Evolutionary conservation across 1,140 invertebrate species (phyloP), one percentile per base, ranked within the genome.

Genomic region (Daktulosphaira vitifoliae): DNA sequence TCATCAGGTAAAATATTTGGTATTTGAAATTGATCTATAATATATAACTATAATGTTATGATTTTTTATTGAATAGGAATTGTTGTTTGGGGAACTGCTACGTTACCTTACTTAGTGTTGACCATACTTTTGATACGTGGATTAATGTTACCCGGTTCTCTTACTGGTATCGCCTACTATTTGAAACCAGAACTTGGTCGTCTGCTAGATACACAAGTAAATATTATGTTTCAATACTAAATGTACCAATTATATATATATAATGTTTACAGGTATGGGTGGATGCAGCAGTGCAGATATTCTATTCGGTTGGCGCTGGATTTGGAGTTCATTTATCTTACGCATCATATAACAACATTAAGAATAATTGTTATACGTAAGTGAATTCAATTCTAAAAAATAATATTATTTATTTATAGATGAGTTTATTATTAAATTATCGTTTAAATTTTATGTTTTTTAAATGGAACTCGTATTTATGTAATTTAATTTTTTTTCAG

Each of bases 251-350:
- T 33, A 33, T 33, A 33, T 11, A 33, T 5, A 5, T 6, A 33
- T 33, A 44, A 44, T 16, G 39, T 44, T 65, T 72, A 4, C 72
- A 91, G 87, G 90, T 94, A 20, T 96, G 92, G 92, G 85, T 88
- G 29, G 92, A 94, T 75, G 92, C 92, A 6, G 91, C 91, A 0
- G 84, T 91, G 7, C 88, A 91, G 76, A 88, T 95, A 68, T 94
- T 95, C 73, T 95, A 89, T 72, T 93, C 90, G 0, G 83, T 94
- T 1, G 92, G 92, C 1, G 88, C 89, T 11, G 92, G 92, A 3
- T 95, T 92, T 81, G 92, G 92, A 54, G 89, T 89, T 22, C 84
- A 94, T 70, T 80, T 94, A 6, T 87, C 89, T 38, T 89, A 92
- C 77, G 89, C 91, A 13, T 92, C 89, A 73, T 93, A 91, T 71